phyloP scores from a whole-genome alignment of 1,140 invertebrate genomes.

The Dreissena rostriformis region DNA sequence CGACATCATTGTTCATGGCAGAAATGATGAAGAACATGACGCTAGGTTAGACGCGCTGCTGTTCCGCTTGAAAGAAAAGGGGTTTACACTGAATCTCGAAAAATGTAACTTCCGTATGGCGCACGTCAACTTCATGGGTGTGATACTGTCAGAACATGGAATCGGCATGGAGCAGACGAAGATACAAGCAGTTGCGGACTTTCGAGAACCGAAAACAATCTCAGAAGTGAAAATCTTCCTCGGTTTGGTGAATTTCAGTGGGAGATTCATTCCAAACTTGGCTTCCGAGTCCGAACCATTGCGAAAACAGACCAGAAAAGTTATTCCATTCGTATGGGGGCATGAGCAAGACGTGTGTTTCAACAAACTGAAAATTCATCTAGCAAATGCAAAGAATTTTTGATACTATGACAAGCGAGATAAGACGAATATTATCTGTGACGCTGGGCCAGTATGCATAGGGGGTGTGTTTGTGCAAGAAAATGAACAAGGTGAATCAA shows the following conservation, averaged over 20 bases:
- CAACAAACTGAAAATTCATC: constrained; percentile 45
- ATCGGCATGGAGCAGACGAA: constrained; percentile 35
- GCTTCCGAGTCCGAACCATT: no score
- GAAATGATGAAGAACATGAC: no score
- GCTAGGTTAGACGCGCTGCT: no score
- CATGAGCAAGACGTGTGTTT: no score
- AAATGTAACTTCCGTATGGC: constrained; percentile 64
- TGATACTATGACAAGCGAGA: constrained; percentile 19
- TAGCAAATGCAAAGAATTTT: constrained; percentile 29
- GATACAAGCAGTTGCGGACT: constrained; percentile 40
- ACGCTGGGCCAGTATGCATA: no score
- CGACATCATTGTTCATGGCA: no score
- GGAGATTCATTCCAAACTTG: no score
- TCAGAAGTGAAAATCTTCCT: constrained; percentile 47
- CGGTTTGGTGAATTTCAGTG: no score
- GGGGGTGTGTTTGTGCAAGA: constrained; percentile 60
- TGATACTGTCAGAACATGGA: constrained; percentile 59
- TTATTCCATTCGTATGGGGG: constrained; percentile 47
- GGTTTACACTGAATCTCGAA: constrained; percentile 50
- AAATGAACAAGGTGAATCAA: constrained; percentile 38
- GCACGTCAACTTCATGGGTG: constrained; percentile 63
- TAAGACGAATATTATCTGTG: constrained; percentile 46
- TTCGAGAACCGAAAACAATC: no score
- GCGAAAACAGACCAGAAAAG: constrained; percentile 56
- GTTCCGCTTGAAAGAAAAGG: constrained; percentile 52